Base-by-base conservation (phyloP, 1,140 invertebrate genomes). In the Drosophila micromelanica region DNA sequence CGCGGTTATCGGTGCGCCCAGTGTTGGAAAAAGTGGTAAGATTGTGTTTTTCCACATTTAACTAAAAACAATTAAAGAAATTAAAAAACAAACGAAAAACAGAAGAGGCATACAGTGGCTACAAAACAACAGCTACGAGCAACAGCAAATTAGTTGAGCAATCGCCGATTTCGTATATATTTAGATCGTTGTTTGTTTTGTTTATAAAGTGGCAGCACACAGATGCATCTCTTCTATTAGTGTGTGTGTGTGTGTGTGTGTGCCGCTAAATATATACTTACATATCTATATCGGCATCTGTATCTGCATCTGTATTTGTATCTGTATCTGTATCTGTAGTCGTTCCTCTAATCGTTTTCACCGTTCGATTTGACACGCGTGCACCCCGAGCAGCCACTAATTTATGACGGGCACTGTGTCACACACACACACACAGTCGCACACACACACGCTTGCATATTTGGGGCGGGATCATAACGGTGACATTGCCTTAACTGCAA, bases 11-110 rank as follows among this genome's bases (percentile, higher is more conserved):
- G 97, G 97, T 59, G 96, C 96, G 42, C 96, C 96, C 5, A 95
- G 95, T 61, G 97, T 97, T 60, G 97, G 97, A 45, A 98, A 98
- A 94, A 97, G 96, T 90, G 97, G 97, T 97, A 94, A 87, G 84
- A 45, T 30, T n/a, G 45, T 65, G 67, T 77, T 37, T 15, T 30
- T 60, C 17, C 13, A 43, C 68, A 20, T n/a, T n/a, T n/a, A n/a
- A n/a, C n/a, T 2, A 37, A 7, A 59, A 35, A 17, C 59, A 37
- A 27, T 20, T 15, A 43, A 23, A 43, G 13, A 56, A 6, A 30
- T 62, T 62, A 1, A 3, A 27, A 9, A 60, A 37, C 12, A 63
- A 35, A 23, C 20, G 20, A 45, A 37, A 35, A n/a, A 30, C 20
- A 57, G 2, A 32, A 62, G 15, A 60, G 52, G 65, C 27, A 63